These are phyloP conservation scores for Coryphaenoides rupestris DNA, from an alignment of 2,113 vertebrate genomes.

Conservation along the genomic window DNA sequence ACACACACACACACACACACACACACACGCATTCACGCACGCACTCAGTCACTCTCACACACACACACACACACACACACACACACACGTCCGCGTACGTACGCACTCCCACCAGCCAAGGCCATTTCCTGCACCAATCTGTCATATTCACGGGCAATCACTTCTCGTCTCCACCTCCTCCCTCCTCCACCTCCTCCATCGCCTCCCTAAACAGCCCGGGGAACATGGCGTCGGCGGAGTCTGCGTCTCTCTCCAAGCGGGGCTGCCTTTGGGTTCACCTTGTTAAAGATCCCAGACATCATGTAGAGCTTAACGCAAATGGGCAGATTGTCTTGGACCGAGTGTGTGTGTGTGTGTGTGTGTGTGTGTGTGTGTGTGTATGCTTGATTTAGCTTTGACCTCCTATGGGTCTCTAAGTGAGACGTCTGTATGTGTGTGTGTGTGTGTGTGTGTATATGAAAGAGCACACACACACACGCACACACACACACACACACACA, in stretches of 20 bases:
- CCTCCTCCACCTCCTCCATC: too few relatives aligned
- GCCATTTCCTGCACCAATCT: not conserved
- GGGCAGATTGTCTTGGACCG: not conserved
- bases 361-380: slow-evolving; percentile 1
- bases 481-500: slow-evolving; percentile 3
- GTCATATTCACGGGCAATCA: too few relatives aligned
- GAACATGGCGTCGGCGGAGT: too few relatives aligned
- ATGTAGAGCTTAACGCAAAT: too few relatives aligned
- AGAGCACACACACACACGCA: slow-evolving; percentile 2
- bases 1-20: not conserved
- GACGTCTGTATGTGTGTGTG: not conserved
- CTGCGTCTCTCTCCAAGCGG: too few relatives aligned
- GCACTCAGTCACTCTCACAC: too few relatives aligned
- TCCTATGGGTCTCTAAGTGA: too few relatives aligned
- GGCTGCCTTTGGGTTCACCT: too few relatives aligned
- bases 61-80: slow-evolving; percentile 1
- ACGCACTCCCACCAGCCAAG: not conserved
- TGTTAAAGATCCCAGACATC: too few relatives aligned
- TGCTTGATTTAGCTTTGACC: not conserved
- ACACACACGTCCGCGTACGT: not conserved
- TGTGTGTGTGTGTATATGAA: not conserved
- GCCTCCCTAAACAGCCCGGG: too few relatives aligned
- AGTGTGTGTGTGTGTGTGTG: slow-evolving; percentile 1
- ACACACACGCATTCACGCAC: not conserved
- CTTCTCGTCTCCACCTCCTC: too few relatives aligned